Evolutionary conservation across 1,140 invertebrate species (phyloP).

Genomic region (Calosoma granatense): DNA sequence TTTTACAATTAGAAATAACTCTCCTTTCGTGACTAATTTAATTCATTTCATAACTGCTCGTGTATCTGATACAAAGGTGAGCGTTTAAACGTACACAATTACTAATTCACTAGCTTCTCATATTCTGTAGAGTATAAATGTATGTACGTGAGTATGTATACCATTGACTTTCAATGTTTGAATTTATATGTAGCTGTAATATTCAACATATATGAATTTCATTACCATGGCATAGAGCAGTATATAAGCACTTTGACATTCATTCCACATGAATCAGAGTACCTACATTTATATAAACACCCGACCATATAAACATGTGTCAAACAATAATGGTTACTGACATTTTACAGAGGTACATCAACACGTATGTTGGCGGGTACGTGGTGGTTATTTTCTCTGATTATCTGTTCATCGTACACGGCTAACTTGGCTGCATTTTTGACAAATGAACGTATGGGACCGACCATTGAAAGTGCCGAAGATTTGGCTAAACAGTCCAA

Average conservation of each 20-base stretch:
- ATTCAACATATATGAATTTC: too few species aligned
- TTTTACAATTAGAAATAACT: too few species aligned
- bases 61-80: not conserved
- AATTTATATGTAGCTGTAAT: too few species aligned
- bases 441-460: slow-evolving; percentile 74
- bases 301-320: too few species aligned
- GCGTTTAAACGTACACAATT: not conserved
- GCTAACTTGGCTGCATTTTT: slow-evolving; percentile 92
- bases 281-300: too few species aligned
- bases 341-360: slow-evolving; percentile 49
- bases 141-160: too few species aligned
- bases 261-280: too few species aligned
- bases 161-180: too few species aligned
- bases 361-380: slow-evolving; percentile 70
- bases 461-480: slow-evolving; percentile 78
- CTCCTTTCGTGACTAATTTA: not conserved
- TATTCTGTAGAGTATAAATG: too few species aligned
- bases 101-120: not conserved
- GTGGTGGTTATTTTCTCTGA: slow-evolving; percentile 97
- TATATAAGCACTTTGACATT: too few species aligned
- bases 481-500: slow-evolving; percentile 82
- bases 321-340: too few species aligned
- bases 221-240: too few species aligned
- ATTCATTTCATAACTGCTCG: not conserved
- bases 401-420: slow-evolving; percentile 92